A percentile compares a stretch with the other conserved stretches of the same genome.
phyloP scores from a whole-genome alignment of 2,888 invertebrate genomes.

The Lepetodrilus schrolli region DNA sequence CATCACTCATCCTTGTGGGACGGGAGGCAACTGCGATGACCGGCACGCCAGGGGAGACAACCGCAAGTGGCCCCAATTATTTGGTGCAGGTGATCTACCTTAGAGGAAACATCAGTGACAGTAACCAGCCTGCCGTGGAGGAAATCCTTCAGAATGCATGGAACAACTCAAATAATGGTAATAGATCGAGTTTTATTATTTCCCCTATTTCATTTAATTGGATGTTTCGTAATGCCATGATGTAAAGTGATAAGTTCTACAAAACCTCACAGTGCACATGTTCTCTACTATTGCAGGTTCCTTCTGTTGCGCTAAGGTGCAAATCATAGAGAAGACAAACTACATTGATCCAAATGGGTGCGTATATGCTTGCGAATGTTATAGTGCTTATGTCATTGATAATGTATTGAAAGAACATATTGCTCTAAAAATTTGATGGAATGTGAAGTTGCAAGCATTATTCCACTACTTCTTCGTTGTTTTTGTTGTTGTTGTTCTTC shows the following conservation, averaged over 20 bases:
- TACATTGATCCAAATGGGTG: background rate
- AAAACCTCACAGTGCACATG: background rate
- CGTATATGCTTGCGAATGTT: too few species aligned
- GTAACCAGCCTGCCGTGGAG: background rate
- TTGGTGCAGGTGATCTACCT: background rate
- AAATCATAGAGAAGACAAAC: background rate
- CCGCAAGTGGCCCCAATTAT: background rate
- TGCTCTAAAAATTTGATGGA: too few species aligned
- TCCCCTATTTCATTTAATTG: background rate
- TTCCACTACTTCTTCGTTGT: too few species aligned
- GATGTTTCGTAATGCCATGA: background rate
- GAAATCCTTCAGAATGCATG: background rate
- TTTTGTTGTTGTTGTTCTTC: too few species aligned
- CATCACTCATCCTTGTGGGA: background rate
- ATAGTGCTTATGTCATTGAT: too few species aligned
- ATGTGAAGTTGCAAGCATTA: too few species aligned
- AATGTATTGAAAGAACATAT: too few species aligned
- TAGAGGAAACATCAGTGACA: slow-evolving; percentile 15
- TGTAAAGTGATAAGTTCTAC: background rate
- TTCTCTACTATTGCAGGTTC: background rate
- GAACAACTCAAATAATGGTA: background rate
- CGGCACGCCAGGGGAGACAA: too few species aligned
- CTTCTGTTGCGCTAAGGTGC: background rate
- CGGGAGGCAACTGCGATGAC: too few species aligned
- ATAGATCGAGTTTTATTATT: background rate